Percentiles rank a stretch among this genome's conserved stretches.
These are phyloP conservation scores for Anomalospiza imberbis DNA, from an alignment of 2,797 vertebrate species.

Conservation along the genomic window DNA sequence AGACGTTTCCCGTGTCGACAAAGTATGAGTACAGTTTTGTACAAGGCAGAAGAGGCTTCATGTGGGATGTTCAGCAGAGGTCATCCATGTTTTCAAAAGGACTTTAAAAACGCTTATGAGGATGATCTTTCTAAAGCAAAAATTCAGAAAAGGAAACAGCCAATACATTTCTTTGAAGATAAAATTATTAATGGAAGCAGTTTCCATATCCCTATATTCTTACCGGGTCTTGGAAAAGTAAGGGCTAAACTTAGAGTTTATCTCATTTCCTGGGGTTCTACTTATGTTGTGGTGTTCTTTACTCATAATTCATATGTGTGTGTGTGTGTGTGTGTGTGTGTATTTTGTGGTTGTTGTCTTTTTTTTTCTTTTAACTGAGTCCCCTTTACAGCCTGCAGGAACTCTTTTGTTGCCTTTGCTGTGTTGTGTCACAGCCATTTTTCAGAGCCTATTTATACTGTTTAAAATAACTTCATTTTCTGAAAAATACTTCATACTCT, in stretches of 20 bases:
- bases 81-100: neutral
- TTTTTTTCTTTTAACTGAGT: neutral
- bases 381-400: neutral
- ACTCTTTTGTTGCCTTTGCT: neutral
- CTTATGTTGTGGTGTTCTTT: neutral
- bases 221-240: neutral
- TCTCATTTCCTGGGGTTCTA: conserved; percentile 38
- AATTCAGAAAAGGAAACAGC: neutral
- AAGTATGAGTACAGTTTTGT: neutral
- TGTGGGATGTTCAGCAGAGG: neutral
- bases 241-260: neutral
- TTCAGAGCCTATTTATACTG: neutral
- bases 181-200: conserved; percentile 22
- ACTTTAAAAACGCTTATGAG: neutral
- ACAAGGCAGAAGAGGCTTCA: neutral
- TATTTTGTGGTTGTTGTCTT: neutral
- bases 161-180: neutral
- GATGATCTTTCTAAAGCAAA: neutral
- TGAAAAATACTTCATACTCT: neutral
- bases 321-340: neutral
- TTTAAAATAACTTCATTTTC: neutral
- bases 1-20: neutral
- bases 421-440: neutral
- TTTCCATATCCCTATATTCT: neutral
- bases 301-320: neutral